Base-by-base conservation (phyloP, 2,113 vertebrate genomes). In the Gasterosteus nipponicus region DNA sequence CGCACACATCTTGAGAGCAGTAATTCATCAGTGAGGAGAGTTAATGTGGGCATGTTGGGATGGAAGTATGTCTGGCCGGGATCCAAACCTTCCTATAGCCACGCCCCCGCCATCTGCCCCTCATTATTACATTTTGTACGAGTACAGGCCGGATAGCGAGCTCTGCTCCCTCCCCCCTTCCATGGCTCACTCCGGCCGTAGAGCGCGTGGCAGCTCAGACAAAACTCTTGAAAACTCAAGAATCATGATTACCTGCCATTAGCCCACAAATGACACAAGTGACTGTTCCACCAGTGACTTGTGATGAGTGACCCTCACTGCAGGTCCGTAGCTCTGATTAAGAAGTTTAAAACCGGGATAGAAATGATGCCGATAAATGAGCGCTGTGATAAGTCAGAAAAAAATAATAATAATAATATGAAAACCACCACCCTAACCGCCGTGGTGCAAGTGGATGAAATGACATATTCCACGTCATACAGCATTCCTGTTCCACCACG, bases 401-500 rank as follows among this genome's bases (percentile, higher is more conserved):
- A 60, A 82, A 89, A 64, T n/a, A n/a, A n/a, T n/a, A 73, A 26
- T 58, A 79, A 26, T 26, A 26, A 26, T 26, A 26, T 26, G 73
- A 74, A 88, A 82, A 80, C 75, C 10, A 29, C 49, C 59, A 41
- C 66, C 47, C 64, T 75, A 56, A 79, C 84, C 69, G 10, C 86
- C 53, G 60, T 4, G 64, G 77, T 57, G 73, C 67, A 69, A 87
- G 78, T 87, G 85, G 81, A 92, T 87, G 82, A 89, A 90, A 85
- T 76, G 72, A 66, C 58, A 86, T 91, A 85, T 86, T 87, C 83
- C 83, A 80, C 80, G 82, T 79, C 71, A 7, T 76, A 51, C 4
- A 35, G 39, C 90, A 92, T 92, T 92, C 92, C 85, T 89, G 71
- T 78, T 75, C 46, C 29, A 77, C 90, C 87, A 80, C 73, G 70